Base-by-base conservation (phyloP, 2,888 invertebrate genomes). In the Zele albiditarsus region DNA sequence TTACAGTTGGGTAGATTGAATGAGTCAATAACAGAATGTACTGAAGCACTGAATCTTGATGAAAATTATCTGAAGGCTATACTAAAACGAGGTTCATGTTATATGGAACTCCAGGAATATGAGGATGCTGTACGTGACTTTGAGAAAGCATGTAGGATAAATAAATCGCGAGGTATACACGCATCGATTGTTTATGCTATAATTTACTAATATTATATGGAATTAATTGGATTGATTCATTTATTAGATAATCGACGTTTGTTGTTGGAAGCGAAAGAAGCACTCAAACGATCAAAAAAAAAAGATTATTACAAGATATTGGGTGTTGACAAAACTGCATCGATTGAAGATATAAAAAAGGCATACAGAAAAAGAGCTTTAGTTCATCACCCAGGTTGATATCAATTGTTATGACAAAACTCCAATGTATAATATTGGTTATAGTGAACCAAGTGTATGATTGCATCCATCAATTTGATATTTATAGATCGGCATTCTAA, bases 291-390 rank as follows among this genome's bases (percentile, higher is more conserved):
- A 87, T 97, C 97, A 4, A 97, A 97, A 90, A 93, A 97, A 80
- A 98, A 98, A 91, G 98, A 98, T 88, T 98, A 98, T 88, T 98
- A 98, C 86, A 98, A 97, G 90, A 97, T 98, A 82, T 92, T 98
- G 75, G 97, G 97, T 4, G 91, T 98, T 16, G 92, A 93, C 2
- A 95, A 95, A 85, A 92, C 90, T 82, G 97, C 98, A 0, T 93
- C 94, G 0, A 96, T 95, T 28, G 97, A 97, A 85, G 98, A 98
- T 84, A 97, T 98, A 75, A 98, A 97, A 88, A 98, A 97, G 89
- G 98, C 98, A 1, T 98, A 98, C 89, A 93, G 94, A 85, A 97
- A 97, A 90, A 92, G 95, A 82, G 98, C 98, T 0, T 91, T 98
- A 75, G 93, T 96, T 12, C 97, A 95, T 90, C 98, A 98, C 92